Conservation (phyloP, 2,888 invertebrate species). For the Amphipyra tragopoginis region DNA sequence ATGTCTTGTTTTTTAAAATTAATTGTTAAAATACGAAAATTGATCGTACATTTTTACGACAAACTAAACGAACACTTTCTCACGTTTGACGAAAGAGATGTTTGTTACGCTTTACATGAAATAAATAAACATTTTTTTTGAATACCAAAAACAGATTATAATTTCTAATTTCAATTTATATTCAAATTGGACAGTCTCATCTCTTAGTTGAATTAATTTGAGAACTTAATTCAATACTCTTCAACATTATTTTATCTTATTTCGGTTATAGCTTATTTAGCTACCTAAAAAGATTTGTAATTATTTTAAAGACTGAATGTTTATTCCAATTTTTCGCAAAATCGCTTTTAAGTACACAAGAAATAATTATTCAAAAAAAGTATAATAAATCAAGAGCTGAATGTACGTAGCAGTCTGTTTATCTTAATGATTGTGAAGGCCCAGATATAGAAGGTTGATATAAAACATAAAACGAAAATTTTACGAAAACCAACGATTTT, state of each 20-base stretch:
- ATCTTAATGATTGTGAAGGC: neutral
- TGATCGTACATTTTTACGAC: neutral
- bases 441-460: neutral
- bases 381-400: neutral
- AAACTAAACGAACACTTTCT: neutral
- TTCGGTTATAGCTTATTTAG: neutral
- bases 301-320: neutral
- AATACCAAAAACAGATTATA: slow-evolving; percentile 6
- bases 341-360: neutral
- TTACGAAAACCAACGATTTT: neutral
- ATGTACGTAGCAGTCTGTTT: no score
- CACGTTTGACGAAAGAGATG: neutral
- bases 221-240: slow-evolving; percentile 7
- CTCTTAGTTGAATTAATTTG: slow-evolving; percentile 12
- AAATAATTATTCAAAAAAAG: neutral
- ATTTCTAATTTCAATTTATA: slow-evolving; percentile 13
- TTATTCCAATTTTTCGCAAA: neutral
- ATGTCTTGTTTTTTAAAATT: neutral
- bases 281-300: neutral
- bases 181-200: slow-evolving; percentile 13
- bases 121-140: neutral
- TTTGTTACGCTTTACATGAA: neutral
- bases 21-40: neutral
- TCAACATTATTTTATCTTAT: neutral
- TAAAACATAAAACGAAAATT: neutral